Evolutionary conservation across 1,140 invertebrate genomes (phyloP), one percentile per base, ranked within the genome.

Genomic region (Drosophila kikkawai): DNA sequence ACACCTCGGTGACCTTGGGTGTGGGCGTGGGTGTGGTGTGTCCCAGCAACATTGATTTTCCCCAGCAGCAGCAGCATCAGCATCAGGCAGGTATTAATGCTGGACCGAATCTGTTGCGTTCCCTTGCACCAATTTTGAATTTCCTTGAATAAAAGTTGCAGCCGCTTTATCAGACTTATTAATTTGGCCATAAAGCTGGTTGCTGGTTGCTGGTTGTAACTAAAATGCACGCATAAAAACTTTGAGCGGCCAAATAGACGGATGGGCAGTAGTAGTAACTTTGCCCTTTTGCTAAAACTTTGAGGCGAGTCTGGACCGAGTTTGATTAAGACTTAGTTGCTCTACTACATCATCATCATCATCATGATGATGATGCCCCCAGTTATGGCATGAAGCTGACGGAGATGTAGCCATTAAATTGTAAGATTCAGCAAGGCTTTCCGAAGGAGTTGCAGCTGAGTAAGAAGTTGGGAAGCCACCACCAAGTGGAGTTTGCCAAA

Each of bases 161-260:
- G 37, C 39, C 32, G 59, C 58, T 76, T 67, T 80, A 80, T 69
- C 78, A 85, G 77, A 81, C 66, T 84, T 84, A 73, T 80, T 77
- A 77, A 80, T 58, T 77, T 63, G 41, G 47, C 41, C 68, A 69
- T 78, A 81, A 75, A 60, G 26, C 45, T 58, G 17, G 22, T 8
- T 53, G 4, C 19, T n/a, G 22, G 22, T 22, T 22, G 22, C 22
- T 22, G 22, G 22, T 22, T 4, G 75, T 66, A 69, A 70, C 70
- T 65, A 60, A 80, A 69, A 68, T 47, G 59, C 44, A 41, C 34
- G 13, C 63, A 65, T 78, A 78, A 80, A 80, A 85, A 85, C 44
- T 84, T 83, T 83, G 37, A 37, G 37, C 44, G 22, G 56, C 55
- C 36, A 41, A 29, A 63, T 39, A 36, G n/a, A 58, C 39, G 19